Evolutionary conservation across 2,113 vertebrate genomes (phyloP), one percentile per base, ranked within the genome.

Genomic region (Strix uralensis): DNA sequence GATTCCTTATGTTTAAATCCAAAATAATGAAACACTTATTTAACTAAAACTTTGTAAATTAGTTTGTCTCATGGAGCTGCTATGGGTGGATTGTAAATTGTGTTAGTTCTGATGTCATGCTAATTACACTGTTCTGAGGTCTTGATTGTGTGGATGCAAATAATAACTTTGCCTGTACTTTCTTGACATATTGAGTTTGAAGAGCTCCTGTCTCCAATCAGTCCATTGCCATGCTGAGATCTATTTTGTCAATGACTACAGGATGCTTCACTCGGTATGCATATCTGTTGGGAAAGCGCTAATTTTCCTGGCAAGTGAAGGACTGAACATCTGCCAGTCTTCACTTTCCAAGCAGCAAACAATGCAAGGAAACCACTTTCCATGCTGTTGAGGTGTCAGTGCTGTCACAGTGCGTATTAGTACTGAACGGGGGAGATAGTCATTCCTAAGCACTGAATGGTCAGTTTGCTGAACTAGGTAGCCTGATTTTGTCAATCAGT

Each of bases 261-360:
- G 73, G 94, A 95, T 90, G 78, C 89, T 93, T 95, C 84, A 40
- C 47, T 94, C 80, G 57, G n/a, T 87, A 32, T 65, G 65, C 40
- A 9, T 74, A 79, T 61, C 72, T 96, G 65, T 29, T 83, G 58
- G 62, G 85, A 69, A 96, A 97, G 38, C 70, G 75, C 70, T 97
- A 85, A 96, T 96, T 96, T 96, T 95, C 81, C 84, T 97, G 93
- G 86, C 92, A 86, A 93, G 58, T 74, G 58, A 84, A 93, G 77
- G 95, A 23, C 25, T 65, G 89, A 96, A 81, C 95, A 91, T 97
- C 97, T 97, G 96, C 86, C 97, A 86, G 74, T 92, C 78, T 81
- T 87, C 47, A 51, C 66, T 95, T 59, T 46, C 49, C 73, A 79
- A 70, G 80, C 95, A 75, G 74, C 94, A 95, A 65, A 70, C 69